These are phyloP conservation scores for Holcopasites calliopsidis DNA, from an alignment of 1,140 invertebrate genomes.

Conservation along the genomic window DNA sequence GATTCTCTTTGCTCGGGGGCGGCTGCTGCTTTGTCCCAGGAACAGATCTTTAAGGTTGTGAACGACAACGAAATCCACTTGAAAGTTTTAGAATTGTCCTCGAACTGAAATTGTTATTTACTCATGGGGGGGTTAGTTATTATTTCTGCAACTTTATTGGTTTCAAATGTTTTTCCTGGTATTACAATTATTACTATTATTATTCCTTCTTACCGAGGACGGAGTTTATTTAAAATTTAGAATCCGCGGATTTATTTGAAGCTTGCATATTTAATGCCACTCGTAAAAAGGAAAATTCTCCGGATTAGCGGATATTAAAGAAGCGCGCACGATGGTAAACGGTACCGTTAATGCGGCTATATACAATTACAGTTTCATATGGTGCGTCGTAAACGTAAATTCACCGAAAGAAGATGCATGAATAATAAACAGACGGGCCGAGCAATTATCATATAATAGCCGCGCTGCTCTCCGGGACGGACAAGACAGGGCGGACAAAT, in stretches of 20 bases:
- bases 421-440: conserved; percentile 31
- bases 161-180: too few relatives aligned
- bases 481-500: conserved; percentile 30
- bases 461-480: neutral
- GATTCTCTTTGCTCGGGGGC: conserved; percentile 38
- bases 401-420: conserved; percentile 18
- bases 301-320: neutral
- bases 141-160: too few relatives aligned
- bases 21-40: neutral
- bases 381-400: conserved; percentile 30
- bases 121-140: too few relatives aligned
- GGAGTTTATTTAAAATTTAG: too few relatives aligned
- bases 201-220: too few relatives aligned
- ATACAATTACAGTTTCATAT: conserved; percentile 21
- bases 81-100: neutral
- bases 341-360: conserved; percentile 11
- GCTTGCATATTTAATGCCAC: too few relatives aligned
- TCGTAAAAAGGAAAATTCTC: neutral
- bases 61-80: conserved; percentile 32
- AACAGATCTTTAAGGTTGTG: too few relatives aligned
- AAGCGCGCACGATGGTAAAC: neutral
- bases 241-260: neutral
- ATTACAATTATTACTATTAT: too few relatives aligned
- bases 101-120: neutral
- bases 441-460: conserved; percentile 37